Evolutionary conservation across 2,888 invertebrate genomes (phyloP).

Genomic region (Lordiphosa fenestrarum): DNA sequence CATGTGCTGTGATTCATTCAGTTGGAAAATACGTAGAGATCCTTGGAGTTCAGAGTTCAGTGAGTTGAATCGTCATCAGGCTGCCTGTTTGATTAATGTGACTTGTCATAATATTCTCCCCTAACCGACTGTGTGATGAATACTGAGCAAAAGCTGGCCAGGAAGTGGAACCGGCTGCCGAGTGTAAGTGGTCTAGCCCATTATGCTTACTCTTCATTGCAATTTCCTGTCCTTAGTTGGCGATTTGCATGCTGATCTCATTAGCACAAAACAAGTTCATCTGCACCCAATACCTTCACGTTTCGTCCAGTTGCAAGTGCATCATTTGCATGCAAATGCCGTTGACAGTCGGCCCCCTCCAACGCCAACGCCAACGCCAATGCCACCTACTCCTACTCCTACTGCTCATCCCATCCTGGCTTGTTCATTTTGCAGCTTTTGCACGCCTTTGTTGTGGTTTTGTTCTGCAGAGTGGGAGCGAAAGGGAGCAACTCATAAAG

Average conservation of each 20-base stretch:
- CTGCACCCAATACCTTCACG: slow-evolving; percentile 25
- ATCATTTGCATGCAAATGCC: slow-evolving; percentile 74
- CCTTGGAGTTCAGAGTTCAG: slow-evolving; percentile 5
- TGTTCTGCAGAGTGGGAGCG: slow-evolving; percentile 21
- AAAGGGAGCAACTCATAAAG: slow-evolving; percentile 51
- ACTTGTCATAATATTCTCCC: slow-evolving; percentile 32
- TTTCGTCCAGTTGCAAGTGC: slow-evolving; percentile 34
- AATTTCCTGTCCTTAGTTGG: slow-evolving; percentile 55
- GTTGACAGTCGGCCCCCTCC: slow-evolving; percentile 49
- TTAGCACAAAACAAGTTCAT: slow-evolving; percentile 69
- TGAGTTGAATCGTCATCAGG: slow-evolving; percentile 36
- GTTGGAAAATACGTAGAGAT: slow-evolving; percentile 46
- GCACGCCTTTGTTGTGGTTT: slow-evolving; percentile 68
- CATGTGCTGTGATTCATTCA: slow-evolving; percentile 30
- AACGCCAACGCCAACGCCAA: too few relatives aligned
- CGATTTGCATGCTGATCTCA: slow-evolving; percentile 72
- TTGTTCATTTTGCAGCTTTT: slow-evolving; percentile 60
- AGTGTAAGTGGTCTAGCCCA: slow-evolving; percentile 31
- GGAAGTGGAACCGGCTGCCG: slow-evolving; percentile 11
- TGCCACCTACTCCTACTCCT: neutral
- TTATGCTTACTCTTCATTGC: slow-evolving; percentile 65
- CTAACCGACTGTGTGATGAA: slow-evolving; percentile 16
- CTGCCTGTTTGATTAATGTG: slow-evolving; percentile 34
- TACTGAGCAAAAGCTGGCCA: slow-evolving; percentile 17
- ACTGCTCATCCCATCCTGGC: neutral